A percentile compares a stretch with the other conserved stretches of the same genome.
Conservation (phyloP, 2,797 vertebrate species). For the Scyliorhinus canicula region DNA sequence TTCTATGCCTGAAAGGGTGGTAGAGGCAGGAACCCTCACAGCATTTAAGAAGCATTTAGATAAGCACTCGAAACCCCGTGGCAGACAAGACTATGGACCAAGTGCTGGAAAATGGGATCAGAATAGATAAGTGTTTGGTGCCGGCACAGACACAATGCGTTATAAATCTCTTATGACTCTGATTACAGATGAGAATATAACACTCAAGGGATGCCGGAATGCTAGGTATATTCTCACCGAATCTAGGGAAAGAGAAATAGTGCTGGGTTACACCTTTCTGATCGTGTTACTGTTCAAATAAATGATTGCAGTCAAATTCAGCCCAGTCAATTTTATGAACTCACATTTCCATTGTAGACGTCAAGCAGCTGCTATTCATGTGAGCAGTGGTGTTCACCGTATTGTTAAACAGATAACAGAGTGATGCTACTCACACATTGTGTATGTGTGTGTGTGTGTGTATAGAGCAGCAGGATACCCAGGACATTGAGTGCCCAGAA, state of each 20-base stretch:
- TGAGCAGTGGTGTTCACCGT: conserved; percentile 60
- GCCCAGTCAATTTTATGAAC: conserved; percentile 57
- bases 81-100: no score
- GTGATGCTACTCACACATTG: conserved; percentile 54
- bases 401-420: conserved; percentile 67
- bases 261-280: neutral
- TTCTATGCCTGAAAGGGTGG: no score
- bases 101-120: no score
- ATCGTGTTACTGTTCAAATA: neutral
- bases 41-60: no score
- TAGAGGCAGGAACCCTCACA: no score
- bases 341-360: conserved; percentile 62
- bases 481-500: conserved; percentile 61
- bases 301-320: neutral
- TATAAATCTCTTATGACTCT: no score
- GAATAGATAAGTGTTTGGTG: no score
- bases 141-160: no score
- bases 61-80: no score
- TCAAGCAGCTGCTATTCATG: conserved; percentile 70
- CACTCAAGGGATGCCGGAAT: neutral
- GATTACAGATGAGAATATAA: neutral
- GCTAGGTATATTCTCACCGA: neutral
- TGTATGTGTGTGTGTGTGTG: conserved; percentile 59
- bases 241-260: neutral
- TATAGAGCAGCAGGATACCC: conserved; percentile 66